Percentiles rank a stretch among this genome's conserved stretches.
phyloP scores from a whole-genome alignment of 2,797 vertebrate genomes.

The Astyanax mexicanus region DNA sequence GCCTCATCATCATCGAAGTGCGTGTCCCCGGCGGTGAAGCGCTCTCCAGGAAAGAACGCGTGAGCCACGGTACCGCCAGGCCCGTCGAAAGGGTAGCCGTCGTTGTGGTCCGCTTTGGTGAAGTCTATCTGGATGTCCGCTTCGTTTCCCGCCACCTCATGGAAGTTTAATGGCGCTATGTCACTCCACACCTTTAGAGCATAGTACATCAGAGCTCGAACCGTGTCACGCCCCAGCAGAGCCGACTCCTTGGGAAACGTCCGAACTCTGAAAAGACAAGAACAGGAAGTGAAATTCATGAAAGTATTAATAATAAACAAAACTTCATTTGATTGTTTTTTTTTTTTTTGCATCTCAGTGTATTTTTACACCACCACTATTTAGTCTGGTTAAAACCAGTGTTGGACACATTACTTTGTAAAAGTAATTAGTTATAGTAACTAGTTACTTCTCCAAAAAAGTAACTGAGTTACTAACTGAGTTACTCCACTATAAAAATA shows the following conservation, averaged over 20 bases:
- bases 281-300: not conserved
- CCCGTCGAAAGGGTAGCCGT: conserved; percentile 93
- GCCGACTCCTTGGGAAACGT: conserved; percentile 90
- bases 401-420: no score
- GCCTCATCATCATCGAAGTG: conserved; percentile 96
- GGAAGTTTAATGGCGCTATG: conserved; percentile 91
- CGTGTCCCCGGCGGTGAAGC: conserved; percentile 85
- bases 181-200: conserved; percentile 98
- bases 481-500: no score
- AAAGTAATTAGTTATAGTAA: no score
- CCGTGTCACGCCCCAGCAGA: conserved; percentile 88
- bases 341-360: no score
- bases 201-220: conserved; percentile 95
- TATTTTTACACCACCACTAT: no score
- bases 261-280: conserved; percentile 80
- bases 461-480: no score
- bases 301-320: no score
- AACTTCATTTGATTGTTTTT: no score
- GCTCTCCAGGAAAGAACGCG: conserved; percentile 92
- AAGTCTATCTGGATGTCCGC: conserved; percentile 98
- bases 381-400: no score
- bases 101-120: conserved; percentile 88
- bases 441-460: no score
- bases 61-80: conserved; percentile 94
- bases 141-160: conserved; percentile 90